Conservation (phyloP, 1,140 invertebrate genomes). For the Meloidogyne exigua region DNA sequence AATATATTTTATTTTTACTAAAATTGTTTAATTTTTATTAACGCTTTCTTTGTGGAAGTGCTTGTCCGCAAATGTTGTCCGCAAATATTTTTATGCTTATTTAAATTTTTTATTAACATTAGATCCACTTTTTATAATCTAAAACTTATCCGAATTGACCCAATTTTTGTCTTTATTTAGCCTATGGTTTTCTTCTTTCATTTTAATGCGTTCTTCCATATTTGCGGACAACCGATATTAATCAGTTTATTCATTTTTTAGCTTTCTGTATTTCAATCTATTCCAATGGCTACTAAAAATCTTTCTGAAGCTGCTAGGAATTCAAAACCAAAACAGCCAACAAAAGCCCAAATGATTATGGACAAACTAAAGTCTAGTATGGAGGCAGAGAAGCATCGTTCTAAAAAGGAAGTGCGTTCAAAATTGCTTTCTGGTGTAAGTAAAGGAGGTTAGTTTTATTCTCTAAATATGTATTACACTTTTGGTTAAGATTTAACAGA, state of each 20-base stretch:
- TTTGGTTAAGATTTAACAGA: too few species aligned
- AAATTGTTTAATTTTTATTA: neutral
- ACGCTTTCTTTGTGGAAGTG: neutral
- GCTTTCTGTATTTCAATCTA: constrained; percentile 19
- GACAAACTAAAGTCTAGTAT: constrained; percentile 36
- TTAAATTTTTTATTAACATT: too few species aligned
- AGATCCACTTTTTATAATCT: too few species aligned
- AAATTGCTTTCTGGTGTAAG: neutral
- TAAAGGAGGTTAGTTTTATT: neutral
- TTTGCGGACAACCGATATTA: too few species aligned
- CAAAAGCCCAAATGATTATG: constrained; percentile 34
- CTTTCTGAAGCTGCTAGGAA: neutral
- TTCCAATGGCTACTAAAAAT: neutral
- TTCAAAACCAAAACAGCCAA: constrained; percentile 13
- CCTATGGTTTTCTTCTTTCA: too few species aligned
- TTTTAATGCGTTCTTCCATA: too few species aligned
- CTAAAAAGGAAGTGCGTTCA: constrained; percentile 25
- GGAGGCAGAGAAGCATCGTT: constrained; percentile 26
- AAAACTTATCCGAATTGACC: too few species aligned
- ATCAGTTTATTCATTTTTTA: constrained; percentile 7
- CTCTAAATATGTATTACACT: too few species aligned
- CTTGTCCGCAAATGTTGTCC: too few species aligned
- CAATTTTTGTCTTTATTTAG: too few species aligned
- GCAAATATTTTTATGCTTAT: too few species aligned
- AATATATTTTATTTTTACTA: neutral